A percentile compares a stretch with the other conserved stretches of the same genome.
phyloP scores from a whole-genome alignment of 2,888 invertebrate genomes.

The Metellina segmentata region DNA sequence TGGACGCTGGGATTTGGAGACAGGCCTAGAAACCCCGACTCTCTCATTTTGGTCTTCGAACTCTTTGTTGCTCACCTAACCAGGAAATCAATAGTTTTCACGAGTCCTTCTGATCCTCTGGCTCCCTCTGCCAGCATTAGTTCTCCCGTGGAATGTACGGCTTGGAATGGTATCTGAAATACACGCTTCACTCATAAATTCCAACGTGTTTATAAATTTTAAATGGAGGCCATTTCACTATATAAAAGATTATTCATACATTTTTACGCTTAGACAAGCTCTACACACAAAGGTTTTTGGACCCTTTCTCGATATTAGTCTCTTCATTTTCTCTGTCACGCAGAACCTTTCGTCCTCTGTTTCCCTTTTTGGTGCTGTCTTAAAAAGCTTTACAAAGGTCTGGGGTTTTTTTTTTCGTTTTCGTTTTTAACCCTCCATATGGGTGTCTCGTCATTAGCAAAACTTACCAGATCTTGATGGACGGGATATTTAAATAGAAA shows the following conservation, averaged over 20 bases:
- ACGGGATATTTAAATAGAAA: no score
- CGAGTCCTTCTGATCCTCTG: background rate
- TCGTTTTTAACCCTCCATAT: no score
- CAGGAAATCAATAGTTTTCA: slow-evolving; percentile 31
- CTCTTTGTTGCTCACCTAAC: slow-evolving; percentile 19
- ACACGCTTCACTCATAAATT: background rate
- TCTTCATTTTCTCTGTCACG: background rate
- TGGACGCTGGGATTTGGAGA: no score
- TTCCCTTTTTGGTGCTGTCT: background rate
- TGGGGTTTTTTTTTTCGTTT: no score
- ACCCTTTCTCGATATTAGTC: background rate
- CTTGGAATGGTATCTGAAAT: background rate
- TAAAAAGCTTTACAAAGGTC: no score
- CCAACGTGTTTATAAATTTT: background rate
- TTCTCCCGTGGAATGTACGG: background rate
- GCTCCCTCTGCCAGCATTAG: background rate
- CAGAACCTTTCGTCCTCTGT: background rate
- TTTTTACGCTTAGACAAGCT: background rate
- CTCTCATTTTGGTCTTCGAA: background rate
- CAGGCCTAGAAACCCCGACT: background rate
- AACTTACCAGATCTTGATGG: no score
- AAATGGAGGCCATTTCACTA: background rate
- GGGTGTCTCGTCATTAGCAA: no score
- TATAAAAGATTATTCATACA: background rate
- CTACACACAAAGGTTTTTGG: background rate